A percentile compares a stretch with the other conserved stretches of the same genome.
Conservation (phyloP, 1,140 invertebrate species). For the Helicoverpa zea region DNA sequence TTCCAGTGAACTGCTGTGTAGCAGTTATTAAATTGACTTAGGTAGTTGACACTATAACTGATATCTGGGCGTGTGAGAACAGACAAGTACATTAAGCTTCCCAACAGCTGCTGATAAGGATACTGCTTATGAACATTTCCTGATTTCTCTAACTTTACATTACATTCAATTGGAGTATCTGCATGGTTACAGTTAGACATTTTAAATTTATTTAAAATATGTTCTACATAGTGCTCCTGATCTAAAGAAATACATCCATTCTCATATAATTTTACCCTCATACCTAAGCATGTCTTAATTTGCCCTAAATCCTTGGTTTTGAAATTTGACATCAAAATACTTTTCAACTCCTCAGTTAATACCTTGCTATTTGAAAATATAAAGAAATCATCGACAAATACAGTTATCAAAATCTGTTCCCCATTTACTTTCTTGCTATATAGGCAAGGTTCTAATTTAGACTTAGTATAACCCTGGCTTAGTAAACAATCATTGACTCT, state of each 20-base stretch:
- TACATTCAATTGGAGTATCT: conserved; percentile 51
- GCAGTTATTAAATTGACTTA: conserved; percentile 55
- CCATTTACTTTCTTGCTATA: conserved; percentile 61
- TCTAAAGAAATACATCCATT: conserved; percentile 49
- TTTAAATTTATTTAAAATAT: conserved; percentile 56
- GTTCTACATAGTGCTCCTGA: conserved; percentile 56
- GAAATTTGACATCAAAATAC: conserved; percentile 51
- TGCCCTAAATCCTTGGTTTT: conserved; percentile 48
- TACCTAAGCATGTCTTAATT: conserved; percentile 61
- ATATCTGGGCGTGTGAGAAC: conserved; percentile 54
- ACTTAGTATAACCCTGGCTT: conserved; percentile 58
- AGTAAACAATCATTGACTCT: conserved; percentile 59
- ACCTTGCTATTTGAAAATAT: conserved; percentile 62
- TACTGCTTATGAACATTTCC: conserved; percentile 37
- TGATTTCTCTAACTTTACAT: conserved; percentile 49
- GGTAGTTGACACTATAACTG: conserved; percentile 46
- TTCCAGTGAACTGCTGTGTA: conserved; percentile 41
- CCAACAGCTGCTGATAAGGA: conserved; percentile 51
- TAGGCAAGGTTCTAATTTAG: conserved; percentile 67
- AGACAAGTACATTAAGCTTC: conserved; percentile 53
- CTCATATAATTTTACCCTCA: conserved; percentile 51
- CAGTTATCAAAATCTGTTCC: conserved; percentile 56
- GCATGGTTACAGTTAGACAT: conserved; percentile 45
- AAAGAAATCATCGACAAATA: conserved; percentile 78
- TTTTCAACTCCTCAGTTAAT: conserved; percentile 40